Percentiles rank a stretch among this genome's conserved stretches.
Conservation (phyloP, 2,888 invertebrate genomes). For the Caenorhabditis japonica region DNA sequence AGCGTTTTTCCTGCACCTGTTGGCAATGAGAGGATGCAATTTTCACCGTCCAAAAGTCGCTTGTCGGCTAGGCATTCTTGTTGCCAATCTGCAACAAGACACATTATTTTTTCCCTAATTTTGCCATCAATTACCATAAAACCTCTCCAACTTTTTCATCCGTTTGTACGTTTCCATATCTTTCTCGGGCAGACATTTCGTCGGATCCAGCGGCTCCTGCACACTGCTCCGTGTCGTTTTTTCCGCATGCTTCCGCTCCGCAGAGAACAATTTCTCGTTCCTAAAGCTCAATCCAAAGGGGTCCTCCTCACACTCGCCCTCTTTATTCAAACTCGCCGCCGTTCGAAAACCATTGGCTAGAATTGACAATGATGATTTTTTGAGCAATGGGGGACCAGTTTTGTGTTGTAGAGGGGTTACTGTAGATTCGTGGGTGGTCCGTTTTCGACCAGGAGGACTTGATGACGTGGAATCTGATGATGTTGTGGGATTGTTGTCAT, state of each 20-base stretch:
- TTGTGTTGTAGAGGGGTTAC: constrained; percentile 38
- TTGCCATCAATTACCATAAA: constrained; percentile 69
- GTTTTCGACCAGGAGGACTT: constrained; percentile 25
- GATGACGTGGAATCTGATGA: too few species aligned
- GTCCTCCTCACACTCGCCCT: constrained; percentile 20
- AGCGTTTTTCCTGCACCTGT: constrained; percentile 97
- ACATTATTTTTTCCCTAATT: background rate
- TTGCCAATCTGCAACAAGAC: constrained; percentile 87
- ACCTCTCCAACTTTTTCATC: constrained; percentile 58
- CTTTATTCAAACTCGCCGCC: constrained; percentile 34
- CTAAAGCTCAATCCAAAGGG: constrained; percentile 32
- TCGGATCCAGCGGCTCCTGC: constrained; percentile 5
- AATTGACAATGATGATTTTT: constrained; percentile 34
- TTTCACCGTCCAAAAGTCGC: constrained; percentile 84
- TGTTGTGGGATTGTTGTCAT: constrained; percentile 1
- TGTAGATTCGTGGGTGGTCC: constrained; percentile 15
- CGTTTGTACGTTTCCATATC: constrained; percentile 58
- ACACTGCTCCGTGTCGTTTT: background rate
- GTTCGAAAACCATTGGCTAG: constrained; percentile 45
- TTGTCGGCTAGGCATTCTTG: constrained; percentile 88
- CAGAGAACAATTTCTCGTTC: background rate
- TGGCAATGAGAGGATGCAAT: constrained; percentile 92
- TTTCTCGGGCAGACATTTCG: constrained; percentile 47
- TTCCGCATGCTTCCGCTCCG: background rate
- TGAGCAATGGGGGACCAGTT: constrained; percentile 32